Conservation (phyloP, 2,888 invertebrate genomes). For the Agriopis leucophaearia region DNA sequence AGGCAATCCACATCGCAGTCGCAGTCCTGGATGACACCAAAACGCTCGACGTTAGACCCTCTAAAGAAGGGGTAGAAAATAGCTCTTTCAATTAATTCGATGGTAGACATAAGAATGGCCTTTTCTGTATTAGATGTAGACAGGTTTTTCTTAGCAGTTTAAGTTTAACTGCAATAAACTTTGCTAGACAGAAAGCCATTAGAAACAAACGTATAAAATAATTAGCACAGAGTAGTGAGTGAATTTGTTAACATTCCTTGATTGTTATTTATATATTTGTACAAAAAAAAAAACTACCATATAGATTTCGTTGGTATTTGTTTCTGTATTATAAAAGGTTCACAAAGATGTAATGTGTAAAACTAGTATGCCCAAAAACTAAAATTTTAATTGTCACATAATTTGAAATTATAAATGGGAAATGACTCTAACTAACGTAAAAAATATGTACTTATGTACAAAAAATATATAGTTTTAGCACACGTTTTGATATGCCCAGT, state of each 20-base stretch:
- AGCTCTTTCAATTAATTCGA: conserved; percentile 54
- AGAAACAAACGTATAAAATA: not conserved
- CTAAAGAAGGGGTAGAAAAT: conserved; percentile 59
- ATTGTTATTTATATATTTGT: no score
- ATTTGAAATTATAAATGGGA: no score
- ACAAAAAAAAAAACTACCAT: no score
- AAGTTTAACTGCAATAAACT: not conserved
- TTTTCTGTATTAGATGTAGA: not conserved
- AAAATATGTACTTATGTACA: no score
- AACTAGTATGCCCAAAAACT: no score
- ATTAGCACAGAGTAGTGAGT: no score
- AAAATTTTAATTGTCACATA: no score
- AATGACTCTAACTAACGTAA: no score
- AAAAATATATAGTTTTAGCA: no score
- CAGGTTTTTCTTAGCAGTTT: not conserved
- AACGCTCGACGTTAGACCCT: conserved; percentile 54
- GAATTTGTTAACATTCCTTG: no score
- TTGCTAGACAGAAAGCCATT: not conserved
- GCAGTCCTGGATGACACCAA: conserved; percentile 71
- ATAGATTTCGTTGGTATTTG: no score
- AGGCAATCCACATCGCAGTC: conserved; percentile 66
- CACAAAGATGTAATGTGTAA: not conserved
- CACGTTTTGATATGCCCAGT: not conserved
- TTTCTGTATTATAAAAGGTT: not conserved
- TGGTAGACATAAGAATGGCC: not conserved